phyloP scores from a whole-genome alignment of 2,113 vertebrate species.

The Ariopsis seemanni region DNA sequence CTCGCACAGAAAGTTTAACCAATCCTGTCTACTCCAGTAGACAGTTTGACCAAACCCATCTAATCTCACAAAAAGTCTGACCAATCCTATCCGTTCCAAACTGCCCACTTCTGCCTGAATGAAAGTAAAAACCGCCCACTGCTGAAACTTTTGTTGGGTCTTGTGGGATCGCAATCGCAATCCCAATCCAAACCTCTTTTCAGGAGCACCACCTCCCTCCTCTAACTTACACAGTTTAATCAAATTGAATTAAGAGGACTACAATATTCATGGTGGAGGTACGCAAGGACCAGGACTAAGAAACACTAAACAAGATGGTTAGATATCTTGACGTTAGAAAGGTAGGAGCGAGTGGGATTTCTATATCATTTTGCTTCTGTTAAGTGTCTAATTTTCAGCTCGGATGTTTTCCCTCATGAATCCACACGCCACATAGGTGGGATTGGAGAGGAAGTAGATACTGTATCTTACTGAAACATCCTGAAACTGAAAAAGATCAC shows the following conservation, averaged over 20 bases:
- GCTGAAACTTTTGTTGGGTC: neutral
- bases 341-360: neutral
- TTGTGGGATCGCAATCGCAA: neutral
- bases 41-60: neutral
- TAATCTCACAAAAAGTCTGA: neutral
- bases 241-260: neutral
- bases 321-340: neutral
- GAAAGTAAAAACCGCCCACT: neutral
- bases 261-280: neutral
- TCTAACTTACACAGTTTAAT: neutral
- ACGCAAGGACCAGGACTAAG: neutral
- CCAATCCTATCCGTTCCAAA: neutral
- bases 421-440: neutral
- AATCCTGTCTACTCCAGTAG: too few relatives aligned
- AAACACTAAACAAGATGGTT: neutral
- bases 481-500: conserved; percentile 13
- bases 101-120: neutral
- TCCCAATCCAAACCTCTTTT: neutral
- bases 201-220: neutral
- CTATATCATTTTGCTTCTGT: neutral
- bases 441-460: conserved; percentile 6
- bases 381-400: neutral
- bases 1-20: neutral
- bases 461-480: conserved; percentile 7
- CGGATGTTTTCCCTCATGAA: conserved; percentile 16